phyloP scores from a whole-genome alignment of 2,888 invertebrate species.

The Miltochrista miniata region DNA sequence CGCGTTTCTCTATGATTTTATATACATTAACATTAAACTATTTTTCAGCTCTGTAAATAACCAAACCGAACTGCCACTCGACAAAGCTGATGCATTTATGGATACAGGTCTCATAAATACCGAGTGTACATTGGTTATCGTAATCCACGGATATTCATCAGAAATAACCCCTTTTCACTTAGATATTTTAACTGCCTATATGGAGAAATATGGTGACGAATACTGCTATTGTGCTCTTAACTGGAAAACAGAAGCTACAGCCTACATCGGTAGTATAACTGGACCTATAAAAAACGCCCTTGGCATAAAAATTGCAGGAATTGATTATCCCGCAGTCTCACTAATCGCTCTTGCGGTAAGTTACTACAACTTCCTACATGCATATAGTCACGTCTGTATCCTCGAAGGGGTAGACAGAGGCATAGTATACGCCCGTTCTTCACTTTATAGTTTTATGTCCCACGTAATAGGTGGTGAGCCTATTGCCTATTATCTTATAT shows the following conservation, averaged over 20 bases:
- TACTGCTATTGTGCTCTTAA: not conserved
- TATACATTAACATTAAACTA: not conserved
- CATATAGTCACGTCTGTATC: too few species aligned
- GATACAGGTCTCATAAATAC: not conserved
- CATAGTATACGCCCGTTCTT: too few species aligned
- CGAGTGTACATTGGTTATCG: not conserved
- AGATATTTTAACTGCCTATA: not conserved
- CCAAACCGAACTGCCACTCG: not conserved
- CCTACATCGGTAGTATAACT: not conserved
- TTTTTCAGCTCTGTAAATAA: not conserved
- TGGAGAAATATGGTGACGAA: not conserved
- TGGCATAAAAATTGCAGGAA: not conserved
- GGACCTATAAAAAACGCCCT: not conserved
- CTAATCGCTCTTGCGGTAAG: not conserved
- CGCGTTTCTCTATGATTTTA: too few species aligned
- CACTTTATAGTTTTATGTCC: too few species aligned
- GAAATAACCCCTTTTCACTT: not conserved
- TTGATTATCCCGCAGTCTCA: not conserved
- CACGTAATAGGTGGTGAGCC: too few species aligned
- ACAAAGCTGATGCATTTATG: not conserved
- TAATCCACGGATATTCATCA: not conserved
- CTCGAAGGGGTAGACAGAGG: too few species aligned
- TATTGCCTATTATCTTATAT: too few species aligned
- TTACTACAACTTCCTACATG: not conserved
- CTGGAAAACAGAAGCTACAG: not conserved